Base-by-base conservation (phyloP, 1,140 invertebrate species). In the Heliothis subflexa region DNA sequence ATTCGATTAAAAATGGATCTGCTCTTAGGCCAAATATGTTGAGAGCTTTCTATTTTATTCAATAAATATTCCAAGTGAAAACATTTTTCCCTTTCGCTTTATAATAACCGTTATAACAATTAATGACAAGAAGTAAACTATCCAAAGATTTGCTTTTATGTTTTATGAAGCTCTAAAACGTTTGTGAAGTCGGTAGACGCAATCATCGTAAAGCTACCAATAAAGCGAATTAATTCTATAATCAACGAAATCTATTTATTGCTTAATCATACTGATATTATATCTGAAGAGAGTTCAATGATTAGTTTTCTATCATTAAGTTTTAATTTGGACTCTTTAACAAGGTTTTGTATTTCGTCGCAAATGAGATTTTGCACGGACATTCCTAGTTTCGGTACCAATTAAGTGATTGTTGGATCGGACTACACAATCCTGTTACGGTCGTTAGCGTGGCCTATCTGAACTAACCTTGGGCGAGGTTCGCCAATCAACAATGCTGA, bases 221-320 rank as follows among this genome's bases (percentile, higher is more conserved):
- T 59, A 73, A 73, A 59, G 71, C 54, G 14, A 73, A 73, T 57
- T 73, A 59, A 73, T 59, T 49, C 50, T 12, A 55, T 73, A 73
- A 73, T 73, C 55, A 73, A 59, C 54, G 14, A 57, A 73, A 73
- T 59, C 52, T 73, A 59, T 73, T 73, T 73, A 73, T 59, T 73
- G 21, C 71, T 73, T 73, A 73, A 73, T 73, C 54, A 61, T 47
- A 33, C 40, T 13, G 13, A 59, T 73, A 73, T 73, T 73, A 59
- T 47, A 21, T 59, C n/a, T 49, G 52, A 45, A 25, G 71, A 57
- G 40, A 61, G 33, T 49, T 16, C 40, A 52, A 21, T 73, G 55
- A 59, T 59, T 73, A 73, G 14, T 25, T 59, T 59, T 72, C 28
- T 54, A 72, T 25, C 14, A 54, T n/a, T 62, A 14, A 13, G 7